Conservation (phyloP, 2,888 invertebrate genomes). For the Portevinia maculata region DNA sequence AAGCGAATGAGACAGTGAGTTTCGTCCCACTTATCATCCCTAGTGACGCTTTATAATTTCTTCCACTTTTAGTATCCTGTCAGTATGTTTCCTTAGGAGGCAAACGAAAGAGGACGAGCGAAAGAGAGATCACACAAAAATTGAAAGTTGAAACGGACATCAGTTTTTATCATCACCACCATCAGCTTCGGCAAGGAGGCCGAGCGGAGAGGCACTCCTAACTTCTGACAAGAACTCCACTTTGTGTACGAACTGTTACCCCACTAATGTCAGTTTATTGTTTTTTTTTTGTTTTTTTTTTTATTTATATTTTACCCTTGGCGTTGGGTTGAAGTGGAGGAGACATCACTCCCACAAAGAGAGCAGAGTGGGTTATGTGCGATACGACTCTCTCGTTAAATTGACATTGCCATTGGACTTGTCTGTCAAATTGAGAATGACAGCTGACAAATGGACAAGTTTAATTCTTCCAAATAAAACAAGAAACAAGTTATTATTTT, state of each 20-base stretch:
- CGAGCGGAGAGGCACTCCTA: slow-evolving; percentile 17
- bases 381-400: slow-evolving; percentile 37
- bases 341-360: slow-evolving; percentile 1
- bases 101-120: slow-evolving; percentile 32
- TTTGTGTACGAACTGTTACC: slow-evolving; percentile 45
- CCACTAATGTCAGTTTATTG: slow-evolving; percentile 71
- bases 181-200: background rate
- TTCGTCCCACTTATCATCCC: slow-evolving; percentile 82
- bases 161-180: slow-evolving; percentile 48
- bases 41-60: slow-evolving; percentile 83
- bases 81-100: slow-evolving; percentile 77
- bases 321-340: slow-evolving; percentile 5
- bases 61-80: slow-evolving; percentile 81
- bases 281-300: slow-evolving; percentile 56
- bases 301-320: slow-evolving; percentile 68
- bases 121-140: slow-evolving; percentile 45
- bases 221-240: slow-evolving; percentile 56
- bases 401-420: slow-evolving; percentile 72
- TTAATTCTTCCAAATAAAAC: slow-evolving; percentile 45
- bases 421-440: slow-evolving; percentile 73
- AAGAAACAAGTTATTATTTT: too few relatives aligned
- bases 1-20: slow-evolving; percentile 36
- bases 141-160: slow-evolving; percentile 70
- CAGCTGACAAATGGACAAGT: slow-evolving; percentile 73
- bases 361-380: slow-evolving; percentile 7